Evolutionary conservation across 1,140 invertebrate genomes (phyloP).

Genomic region (Piezodorus guildinii): DNA sequence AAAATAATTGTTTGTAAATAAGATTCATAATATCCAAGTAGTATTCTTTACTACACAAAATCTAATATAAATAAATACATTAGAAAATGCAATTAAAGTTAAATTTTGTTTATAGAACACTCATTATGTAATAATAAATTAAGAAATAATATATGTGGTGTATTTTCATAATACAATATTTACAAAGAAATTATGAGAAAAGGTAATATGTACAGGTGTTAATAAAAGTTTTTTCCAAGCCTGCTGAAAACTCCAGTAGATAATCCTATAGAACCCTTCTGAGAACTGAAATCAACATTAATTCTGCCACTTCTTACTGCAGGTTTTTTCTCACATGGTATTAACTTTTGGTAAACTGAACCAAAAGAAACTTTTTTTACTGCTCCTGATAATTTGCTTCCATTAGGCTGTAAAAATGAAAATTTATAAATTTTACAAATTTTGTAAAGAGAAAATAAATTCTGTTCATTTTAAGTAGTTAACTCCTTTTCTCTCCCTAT

Average conservation of each 20-base stretch:
- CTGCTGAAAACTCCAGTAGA: conserved; percentile 5
- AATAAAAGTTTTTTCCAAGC: not conserved
- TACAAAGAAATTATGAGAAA: not conserved
- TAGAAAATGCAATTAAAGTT: no score
- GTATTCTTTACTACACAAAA: no score
- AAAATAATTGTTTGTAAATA: no score
- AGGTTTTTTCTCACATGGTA: not conserved
- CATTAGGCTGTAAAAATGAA: not conserved
- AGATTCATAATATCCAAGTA: no score
- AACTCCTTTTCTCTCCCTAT: no score
- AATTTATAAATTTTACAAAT: not conserved
- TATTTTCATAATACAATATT: conserved; percentile 1
- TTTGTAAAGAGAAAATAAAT: not conserved
- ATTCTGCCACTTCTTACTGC: not conserved
- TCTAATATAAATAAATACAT: no score
- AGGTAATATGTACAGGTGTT: not conserved
- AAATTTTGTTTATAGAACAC: no score
- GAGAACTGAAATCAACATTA: not conserved
- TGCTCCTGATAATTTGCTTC: not conserved
- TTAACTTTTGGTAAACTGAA: not conserved
- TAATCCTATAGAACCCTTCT: not conserved
- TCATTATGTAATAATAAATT: no score
- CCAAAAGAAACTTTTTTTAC: conserved; percentile 11
- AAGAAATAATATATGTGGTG: no score
- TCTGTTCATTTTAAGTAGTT: not conserved